These are phyloP conservation scores for Coenonympha glycerion DNA, from an alignment of 2,888 invertebrate species.

Conservation along the genomic window DNA sequence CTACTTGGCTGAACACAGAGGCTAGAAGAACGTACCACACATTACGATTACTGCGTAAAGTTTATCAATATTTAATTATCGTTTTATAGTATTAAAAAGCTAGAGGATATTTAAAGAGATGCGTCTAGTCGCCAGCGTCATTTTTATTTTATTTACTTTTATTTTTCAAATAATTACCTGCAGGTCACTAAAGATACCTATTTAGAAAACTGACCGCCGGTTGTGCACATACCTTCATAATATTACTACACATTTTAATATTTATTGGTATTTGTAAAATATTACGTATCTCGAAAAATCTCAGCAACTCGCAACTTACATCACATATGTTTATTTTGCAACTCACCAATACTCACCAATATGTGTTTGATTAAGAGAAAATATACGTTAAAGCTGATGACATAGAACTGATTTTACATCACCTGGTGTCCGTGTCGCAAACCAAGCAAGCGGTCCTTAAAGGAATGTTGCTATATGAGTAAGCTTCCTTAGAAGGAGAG, in stretches of 20 bases:
- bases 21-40: too few relatives aligned
- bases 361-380: background rate
- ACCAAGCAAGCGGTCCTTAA: background rate
- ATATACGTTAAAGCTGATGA: background rate
- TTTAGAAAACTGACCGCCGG: too few relatives aligned
- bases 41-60: too few relatives aligned
- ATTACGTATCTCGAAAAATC: conserved; percentile 8
- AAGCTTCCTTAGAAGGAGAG: conserved; percentile 3
- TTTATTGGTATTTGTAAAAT: conserved; percentile 1
- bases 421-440: background rate
- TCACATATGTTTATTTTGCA: conserved; percentile 3
- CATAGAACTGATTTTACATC: background rate
- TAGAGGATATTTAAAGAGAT: too few relatives aligned
- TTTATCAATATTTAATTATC: too few relatives aligned
- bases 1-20: too few relatives aligned
- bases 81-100: too few relatives aligned
- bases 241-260: conserved; percentile 1
- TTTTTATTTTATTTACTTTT: too few relatives aligned
- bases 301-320: background rate
- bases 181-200: too few relatives aligned
- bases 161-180: too few relatives aligned
- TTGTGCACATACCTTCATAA: background rate
- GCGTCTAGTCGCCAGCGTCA: too few relatives aligned
- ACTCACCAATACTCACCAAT: too few relatives aligned
- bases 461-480: background rate